These are phyloP conservation scores for Macropis europaea DNA, from an alignment of 2,888 invertebrate species.

Conservation along the genomic window DNA sequence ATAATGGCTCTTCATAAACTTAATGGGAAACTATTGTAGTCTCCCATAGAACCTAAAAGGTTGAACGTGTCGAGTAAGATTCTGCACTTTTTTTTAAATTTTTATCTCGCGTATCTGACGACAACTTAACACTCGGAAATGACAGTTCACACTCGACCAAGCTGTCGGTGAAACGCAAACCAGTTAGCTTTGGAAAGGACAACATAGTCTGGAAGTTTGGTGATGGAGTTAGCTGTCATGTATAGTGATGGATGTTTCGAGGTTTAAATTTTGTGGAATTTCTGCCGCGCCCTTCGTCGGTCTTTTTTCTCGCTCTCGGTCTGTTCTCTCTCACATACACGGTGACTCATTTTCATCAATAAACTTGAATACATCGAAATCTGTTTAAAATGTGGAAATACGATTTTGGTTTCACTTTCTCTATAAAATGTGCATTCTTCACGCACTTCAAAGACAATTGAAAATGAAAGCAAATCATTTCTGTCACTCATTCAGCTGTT, in stretches of 20 bases:
- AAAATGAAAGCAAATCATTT: too few species aligned
- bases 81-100: background rate
- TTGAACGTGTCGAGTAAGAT: too few species aligned
- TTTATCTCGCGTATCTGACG: background rate
- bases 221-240: constrained; percentile 52
- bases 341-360: background rate
- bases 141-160: constrained; percentile 42
- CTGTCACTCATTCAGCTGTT: too few species aligned
- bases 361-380: too few species aligned
- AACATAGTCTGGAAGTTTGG: constrained; percentile 39
- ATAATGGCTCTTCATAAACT: too few species aligned
- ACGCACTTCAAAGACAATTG: too few species aligned
- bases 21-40: too few species aligned
- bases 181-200: constrained; percentile 31
- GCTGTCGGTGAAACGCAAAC: constrained; percentile 22
- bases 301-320: constrained; percentile 21
- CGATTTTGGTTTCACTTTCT: too few species aligned
- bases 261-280: constrained; percentile 66
- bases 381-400: too few species aligned
- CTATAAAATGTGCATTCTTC: too few species aligned
- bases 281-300: constrained; percentile 43
- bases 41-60: too few species aligned
- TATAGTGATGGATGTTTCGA: constrained; percentile 65
- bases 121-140: constrained; percentile 11
- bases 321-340: constrained; percentile 28